Evolutionary conservation across 2,888 invertebrate species (phyloP).

Genomic region (Chrysotoxum bicinctum): DNA sequence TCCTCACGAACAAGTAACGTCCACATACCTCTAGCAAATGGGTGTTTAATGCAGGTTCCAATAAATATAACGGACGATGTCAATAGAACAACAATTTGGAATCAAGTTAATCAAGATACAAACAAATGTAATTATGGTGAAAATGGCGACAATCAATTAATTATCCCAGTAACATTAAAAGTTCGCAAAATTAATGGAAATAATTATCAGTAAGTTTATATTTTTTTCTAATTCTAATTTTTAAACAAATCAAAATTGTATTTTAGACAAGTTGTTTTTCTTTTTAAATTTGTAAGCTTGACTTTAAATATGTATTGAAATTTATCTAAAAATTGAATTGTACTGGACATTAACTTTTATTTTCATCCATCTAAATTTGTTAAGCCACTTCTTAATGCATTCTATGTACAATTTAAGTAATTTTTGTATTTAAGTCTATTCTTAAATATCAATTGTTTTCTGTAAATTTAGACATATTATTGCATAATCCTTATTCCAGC

Average conservation of each 20-base stretch:
- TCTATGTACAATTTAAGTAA: neutral
- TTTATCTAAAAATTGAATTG: neutral
- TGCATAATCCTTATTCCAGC: slow-evolving; percentile 63
- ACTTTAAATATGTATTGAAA: neutral
- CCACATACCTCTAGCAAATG: slow-evolving; percentile 90
- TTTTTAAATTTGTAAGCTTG: neutral
- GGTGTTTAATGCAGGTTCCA: slow-evolving; percentile 91
- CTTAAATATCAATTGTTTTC: neutral
- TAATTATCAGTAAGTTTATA: slow-evolving; percentile 79
- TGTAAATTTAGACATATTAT: slow-evolving; percentile 44
- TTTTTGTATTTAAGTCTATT: neutral
- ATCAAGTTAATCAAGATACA: slow-evolving; percentile 89
- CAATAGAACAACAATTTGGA: slow-evolving; percentile 96
- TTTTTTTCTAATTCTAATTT: neutral
- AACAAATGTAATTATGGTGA: slow-evolving; percentile 51
- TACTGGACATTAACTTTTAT: neutral
- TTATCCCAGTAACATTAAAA: slow-evolving; percentile 79
- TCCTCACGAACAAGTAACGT: slow-evolving; percentile 78
- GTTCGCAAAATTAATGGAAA: slow-evolving; percentile 80
- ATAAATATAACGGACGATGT: slow-evolving; percentile 97
- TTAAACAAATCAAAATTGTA: neutral
- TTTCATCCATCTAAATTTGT: slow-evolving; percentile 5
- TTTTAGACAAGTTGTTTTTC: neutral
- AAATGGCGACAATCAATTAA: slow-evolving; percentile 77
- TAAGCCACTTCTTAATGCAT: neutral